Base-by-base conservation (phyloP, 2,113 vertebrate genomes). In the Tamias sibiricus region DNA sequence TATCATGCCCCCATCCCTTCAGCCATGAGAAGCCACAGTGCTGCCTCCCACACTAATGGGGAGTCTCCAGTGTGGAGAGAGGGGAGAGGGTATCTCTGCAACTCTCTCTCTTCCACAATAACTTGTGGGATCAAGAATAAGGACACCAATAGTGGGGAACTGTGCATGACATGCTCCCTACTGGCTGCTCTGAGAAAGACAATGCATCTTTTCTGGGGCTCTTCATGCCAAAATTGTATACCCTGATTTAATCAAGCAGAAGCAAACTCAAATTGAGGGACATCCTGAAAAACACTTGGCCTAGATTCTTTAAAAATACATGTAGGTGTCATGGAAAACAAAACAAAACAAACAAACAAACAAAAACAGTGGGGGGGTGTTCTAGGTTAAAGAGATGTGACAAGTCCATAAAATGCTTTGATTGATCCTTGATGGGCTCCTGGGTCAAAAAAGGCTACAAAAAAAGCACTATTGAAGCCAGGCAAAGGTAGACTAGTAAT, bases 141-240 rank as follows among this genome's bases (percentile, higher is more conserved):
- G 74, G 57, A 49, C 66, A 37, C 12, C 17, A 7, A 2, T 5
- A 10, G 5, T 54, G 37, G 72, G 42, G 16, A 52, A 14, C 2
- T 4, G 22, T 42, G 19, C 35, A 8, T 8, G 16, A 14, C 2
- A 35, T 95, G 75, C 17, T 52, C 42, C 69, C 30, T 32, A 32
- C 32, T 30, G 13, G 57, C n/a, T 37, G 22, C 30, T 74, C 75
- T 11, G 35, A 75, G 71, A 14, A 7, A 4, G 3, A 62, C 71
- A n/a, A 0, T 47, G 64, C 68, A 28, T 17, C 30, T 22, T 4
- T 0, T 75, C 30, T 3, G 0, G 0, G 52, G 59, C 52, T 20
- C 7, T 44, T 90, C 47, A n/a, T 40, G 71, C 30, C 68, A 12
- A 9, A 64, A 57, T 11, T 1, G 6, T 7, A 30, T 12, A 8